Percentiles rank a stretch among this genome's conserved stretches.
Evolutionary conservation across 2,113 vertebrate genomes (phyloP).

Genomic region (Gobiocypris rarus): DNA sequence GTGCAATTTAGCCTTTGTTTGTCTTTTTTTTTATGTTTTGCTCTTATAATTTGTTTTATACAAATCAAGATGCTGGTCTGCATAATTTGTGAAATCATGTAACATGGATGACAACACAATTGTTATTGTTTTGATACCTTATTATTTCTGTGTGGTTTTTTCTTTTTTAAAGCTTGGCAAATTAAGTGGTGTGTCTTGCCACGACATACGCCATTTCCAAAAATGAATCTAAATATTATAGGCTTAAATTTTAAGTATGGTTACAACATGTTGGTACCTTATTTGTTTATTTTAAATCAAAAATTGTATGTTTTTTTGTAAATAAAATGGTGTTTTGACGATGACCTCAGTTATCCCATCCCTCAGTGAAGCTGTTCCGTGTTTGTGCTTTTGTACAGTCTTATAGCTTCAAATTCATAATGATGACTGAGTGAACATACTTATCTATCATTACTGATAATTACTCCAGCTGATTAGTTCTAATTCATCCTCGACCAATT

Average conservation of each 20-base stretch:
- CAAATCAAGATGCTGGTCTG: background rate
- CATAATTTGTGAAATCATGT: background rate
- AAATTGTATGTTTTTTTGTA: background rate
- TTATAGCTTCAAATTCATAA: background rate
- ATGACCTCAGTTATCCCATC: background rate
- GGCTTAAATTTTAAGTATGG: background rate
- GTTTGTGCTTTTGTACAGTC: background rate
- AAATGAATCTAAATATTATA: background rate
- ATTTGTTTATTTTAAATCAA: background rate
- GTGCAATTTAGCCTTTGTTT: background rate
- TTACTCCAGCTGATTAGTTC: slow-evolving; percentile 19
- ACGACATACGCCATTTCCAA: background rate
- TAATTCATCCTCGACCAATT: slow-evolving; percentile 43
- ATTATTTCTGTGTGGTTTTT: background rate
- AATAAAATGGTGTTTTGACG: background rate
- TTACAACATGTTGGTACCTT: background rate
- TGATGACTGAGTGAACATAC: slow-evolving; percentile 20
- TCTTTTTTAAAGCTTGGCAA: background rate
- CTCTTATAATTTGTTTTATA: background rate
- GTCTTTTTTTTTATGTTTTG: background rate
- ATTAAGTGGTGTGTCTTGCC: background rate
- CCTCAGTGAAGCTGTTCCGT: background rate
- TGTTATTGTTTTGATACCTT: background rate
- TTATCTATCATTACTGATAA: slow-evolving; percentile 35
- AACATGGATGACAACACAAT: background rate